Evolutionary conservation across 2,888 invertebrate genomes (phyloP).

Genomic region (Osedax frankpressi): DNA sequence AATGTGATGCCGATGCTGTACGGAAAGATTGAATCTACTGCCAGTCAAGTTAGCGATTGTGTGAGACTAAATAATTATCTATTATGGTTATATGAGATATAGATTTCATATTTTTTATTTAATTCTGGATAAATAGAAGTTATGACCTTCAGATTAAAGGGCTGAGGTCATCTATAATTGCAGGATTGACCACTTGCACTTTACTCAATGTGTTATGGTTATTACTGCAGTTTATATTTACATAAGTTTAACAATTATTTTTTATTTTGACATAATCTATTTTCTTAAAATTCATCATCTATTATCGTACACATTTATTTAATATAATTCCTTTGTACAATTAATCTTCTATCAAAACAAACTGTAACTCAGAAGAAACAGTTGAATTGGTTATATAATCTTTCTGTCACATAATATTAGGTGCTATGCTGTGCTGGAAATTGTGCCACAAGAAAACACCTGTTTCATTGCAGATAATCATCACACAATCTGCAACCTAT

Average conservation of each 20-base stretch:
- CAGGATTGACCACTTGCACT: conserved; percentile 37
- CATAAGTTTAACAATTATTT: neutral
- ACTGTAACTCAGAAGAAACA: too few relatives aligned
- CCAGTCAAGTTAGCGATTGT: conserved; percentile 34
- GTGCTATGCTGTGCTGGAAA: conserved; percentile 44
- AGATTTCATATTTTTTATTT: conserved; percentile 40
- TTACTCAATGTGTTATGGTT: conserved; percentile 39
- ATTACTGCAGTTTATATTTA: conserved; percentile 22
- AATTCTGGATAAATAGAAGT: conserved; percentile 38
- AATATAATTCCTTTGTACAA: too few relatives aligned
- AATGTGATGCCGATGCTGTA: conserved; percentile 43
- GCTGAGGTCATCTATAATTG: conserved; percentile 34
- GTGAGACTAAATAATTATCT: too few relatives aligned
- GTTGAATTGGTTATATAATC: too few relatives aligned
- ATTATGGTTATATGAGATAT: too few relatives aligned
- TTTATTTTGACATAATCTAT: too few relatives aligned
- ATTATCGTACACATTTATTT: too few relatives aligned
- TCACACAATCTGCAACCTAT: neutral
- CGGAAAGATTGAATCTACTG: conserved; percentile 35
- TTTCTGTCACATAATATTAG: conserved; percentile 24
- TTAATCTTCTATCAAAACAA: too few relatives aligned
- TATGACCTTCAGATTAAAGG: conserved; percentile 33
- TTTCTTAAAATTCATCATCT: too few relatives aligned
- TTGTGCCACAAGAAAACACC: conserved; percentile 37
- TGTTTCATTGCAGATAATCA: conserved; percentile 19